Percentiles rank a stretch among this genome's conserved stretches.
Evolutionary conservation across 2,113 vertebrate species (phyloP).

Genomic region (Tragelaphus strepsiceros): DNA sequence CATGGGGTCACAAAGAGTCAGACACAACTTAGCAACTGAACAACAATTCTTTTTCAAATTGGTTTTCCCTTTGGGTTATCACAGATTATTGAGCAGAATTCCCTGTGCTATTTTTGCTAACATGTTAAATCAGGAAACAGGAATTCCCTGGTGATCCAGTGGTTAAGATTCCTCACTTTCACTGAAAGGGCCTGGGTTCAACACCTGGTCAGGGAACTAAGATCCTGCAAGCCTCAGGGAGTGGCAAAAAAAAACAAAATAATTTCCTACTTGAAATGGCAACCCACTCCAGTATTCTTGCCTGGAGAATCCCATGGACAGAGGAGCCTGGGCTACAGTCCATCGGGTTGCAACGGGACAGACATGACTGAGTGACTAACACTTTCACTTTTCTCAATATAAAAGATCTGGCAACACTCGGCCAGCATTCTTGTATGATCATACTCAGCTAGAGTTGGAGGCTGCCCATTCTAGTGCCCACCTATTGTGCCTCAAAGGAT

Average conservation of each 20-base stretch:
- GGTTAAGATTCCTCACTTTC: neutral
- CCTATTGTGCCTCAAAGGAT: neutral
- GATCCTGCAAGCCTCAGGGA: neutral
- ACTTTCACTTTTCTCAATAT: neutral
- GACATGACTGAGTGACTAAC: neutral
- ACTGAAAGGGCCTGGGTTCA: neutral
- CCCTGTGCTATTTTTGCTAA: neutral
- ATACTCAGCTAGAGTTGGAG: neutral
- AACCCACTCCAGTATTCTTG: neutral
- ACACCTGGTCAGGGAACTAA: neutral
- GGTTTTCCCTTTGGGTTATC: neutral
- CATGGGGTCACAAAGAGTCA: too few species aligned
- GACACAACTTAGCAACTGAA: too few species aligned
- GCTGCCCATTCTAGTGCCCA: neutral
- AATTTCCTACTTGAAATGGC: neutral
- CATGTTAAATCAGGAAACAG: neutral
- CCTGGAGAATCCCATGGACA: neutral
- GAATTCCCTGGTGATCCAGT: neutral
- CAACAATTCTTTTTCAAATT: neutral
- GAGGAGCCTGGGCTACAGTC: neutral
- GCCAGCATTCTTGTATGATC: neutral
- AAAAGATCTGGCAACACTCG: neutral
- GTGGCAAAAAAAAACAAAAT: neutral
- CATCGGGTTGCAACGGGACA: neutral
- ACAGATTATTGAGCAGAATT: neutral